Base-by-base conservation (phyloP, 2,888 invertebrate genomes). In the Emmelina monodactyla region DNA sequence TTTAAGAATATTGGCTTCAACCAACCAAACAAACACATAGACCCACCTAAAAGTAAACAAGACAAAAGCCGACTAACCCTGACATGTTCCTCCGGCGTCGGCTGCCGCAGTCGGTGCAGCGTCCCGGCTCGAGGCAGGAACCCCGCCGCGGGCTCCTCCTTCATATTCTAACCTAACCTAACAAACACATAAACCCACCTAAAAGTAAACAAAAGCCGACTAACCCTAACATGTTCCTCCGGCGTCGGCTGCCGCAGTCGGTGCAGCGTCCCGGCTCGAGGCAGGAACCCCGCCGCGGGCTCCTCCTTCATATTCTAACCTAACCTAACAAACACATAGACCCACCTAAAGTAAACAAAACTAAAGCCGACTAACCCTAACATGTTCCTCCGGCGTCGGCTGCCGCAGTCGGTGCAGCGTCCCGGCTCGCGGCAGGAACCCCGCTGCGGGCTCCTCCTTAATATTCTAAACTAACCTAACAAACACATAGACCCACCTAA, bases 71-170 rank as follows among this genome's bases (percentile, higher is more conserved):
- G n/a, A 53, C 64, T 49, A 35, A 78, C 78, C 45, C 98, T 83
- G 15, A 94, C 87, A 48, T 86, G 83, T 5, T 80, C 62, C 14
- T 82, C 78, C 0, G 83, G 61, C 14, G 61, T 46, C 0, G 97
- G 97, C n/a, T 90, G 85, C 5, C 78, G 81, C 28, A 98, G 78
- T 50, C 92, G 85, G 32, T 84, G 73, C 22, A 98, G 70, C 0
- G 86, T 86, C 3, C 97, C 99, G 11, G 98, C 96, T 10, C 95
- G 92, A 0, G 99, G 99, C 59, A 99, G 81, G 71, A 99, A 99
- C 16, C 89, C 91, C 22, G 84, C 86, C 7, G 82, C 62, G 0
- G 91, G 91, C 65, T 89, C 87, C 65, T 98, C 98, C n/a, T n/a
- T n/a, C n/a, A n/a, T n/a, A n/a, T n/a, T n/a, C n/a, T n/a, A n/a